Evolutionary conservation across 2,113 vertebrate genomes (phyloP).

Genomic region (Ptyas mucosa): DNA sequence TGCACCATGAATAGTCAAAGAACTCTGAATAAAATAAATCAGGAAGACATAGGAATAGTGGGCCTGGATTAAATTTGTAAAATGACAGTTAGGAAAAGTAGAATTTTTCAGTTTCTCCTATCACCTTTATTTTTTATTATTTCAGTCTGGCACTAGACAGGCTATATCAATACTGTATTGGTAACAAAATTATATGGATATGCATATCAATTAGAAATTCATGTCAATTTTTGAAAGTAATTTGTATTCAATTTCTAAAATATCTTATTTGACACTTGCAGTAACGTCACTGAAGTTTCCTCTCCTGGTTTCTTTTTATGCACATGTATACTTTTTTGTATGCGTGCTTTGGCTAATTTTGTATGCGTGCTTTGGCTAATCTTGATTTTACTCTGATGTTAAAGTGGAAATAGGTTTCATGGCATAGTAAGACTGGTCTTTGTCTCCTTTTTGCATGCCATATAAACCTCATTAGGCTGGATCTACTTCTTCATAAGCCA

Average conservation of each 20-base stretch:
- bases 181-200: background rate
- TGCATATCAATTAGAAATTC: background rate
- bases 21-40: background rate
- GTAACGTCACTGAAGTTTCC: background rate
- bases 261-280: background rate
- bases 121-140: background rate
- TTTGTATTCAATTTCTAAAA: background rate
- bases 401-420: background rate
- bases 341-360: background rate
- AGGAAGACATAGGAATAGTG: background rate
- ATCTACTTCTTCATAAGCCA: background rate
- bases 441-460: background rate
- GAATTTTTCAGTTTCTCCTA: too few species aligned
- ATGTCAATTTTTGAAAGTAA: background rate
- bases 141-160: background rate
- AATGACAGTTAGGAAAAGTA: too few species aligned
- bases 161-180: background rate
- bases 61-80: background rate
- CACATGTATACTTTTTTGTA: background rate
- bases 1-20: background rate
- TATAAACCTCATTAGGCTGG: background rate
- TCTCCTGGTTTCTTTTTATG: background rate
- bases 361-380: background rate
- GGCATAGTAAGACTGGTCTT: background rate
- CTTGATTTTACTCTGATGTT: background rate